Evolutionary conservation across 2,113 vertebrate species (phyloP), one percentile per base, ranked within the genome.

Genomic region (Chaetura pelagica): DNA sequence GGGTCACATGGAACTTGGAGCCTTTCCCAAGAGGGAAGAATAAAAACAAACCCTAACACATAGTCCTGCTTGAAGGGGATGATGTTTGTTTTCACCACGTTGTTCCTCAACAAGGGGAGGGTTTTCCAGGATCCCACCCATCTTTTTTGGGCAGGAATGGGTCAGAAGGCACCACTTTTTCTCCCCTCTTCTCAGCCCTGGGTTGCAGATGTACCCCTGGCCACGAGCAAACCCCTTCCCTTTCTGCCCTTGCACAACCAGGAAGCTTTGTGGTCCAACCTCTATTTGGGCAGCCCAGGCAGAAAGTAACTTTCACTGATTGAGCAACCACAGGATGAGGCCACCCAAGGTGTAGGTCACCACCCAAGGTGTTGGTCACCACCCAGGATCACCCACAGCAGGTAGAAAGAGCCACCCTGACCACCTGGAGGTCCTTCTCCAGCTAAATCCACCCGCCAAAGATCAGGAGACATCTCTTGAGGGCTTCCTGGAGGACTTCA

Each of bases 191-290:
- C 40, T 61, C 38, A 7, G 19, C 52, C 5, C 73, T 6, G 0
- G 1, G 9, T 38, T 29, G 5, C 61, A 51, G 51, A 12, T 1
- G 2, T 38, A 8, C 8, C 8, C 15, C 6, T 3, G 58, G 23
- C 66, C 4, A 8, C 71, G 21, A 30, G 12, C 77, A 24, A 46
- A 63, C 16, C 84, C 40, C 26, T 69, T 76, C 42, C 14, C 40
- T 68, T 58, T 42, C 76, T 75, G 34, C 17, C 27, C 40, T 55
- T 30, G 12, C 14, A 26, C 32, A 7, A 5, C 15, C 4, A 51
- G 32, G 84, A 69, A 63, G 35, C 32, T 57, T 52, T 81, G 78
- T 38, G 64, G 57, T 66, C 61, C 59, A 17, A 58, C 80, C 7
- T 2, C 52, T 59, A 13, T 51, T 52, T 15, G 3, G 19, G 38